Conservation (phyloP, 1,140 invertebrate genomes). For the Apis laboriosa region DNA sequence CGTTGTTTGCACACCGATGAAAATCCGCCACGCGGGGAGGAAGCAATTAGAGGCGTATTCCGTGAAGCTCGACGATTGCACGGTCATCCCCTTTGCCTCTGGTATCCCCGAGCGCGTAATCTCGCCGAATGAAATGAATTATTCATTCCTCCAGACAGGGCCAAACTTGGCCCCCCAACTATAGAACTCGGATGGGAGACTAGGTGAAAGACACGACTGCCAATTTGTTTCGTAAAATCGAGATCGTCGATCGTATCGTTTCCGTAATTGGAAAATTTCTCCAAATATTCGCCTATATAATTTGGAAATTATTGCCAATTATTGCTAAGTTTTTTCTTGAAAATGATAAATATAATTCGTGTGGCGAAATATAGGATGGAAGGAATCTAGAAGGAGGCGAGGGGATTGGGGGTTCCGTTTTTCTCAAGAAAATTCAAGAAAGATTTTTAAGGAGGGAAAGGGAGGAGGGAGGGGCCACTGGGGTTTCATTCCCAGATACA, state of each 20-base stretch:
- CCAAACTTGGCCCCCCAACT: constrained; percentile 49
- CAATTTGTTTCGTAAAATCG: constrained; percentile 74
- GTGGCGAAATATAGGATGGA: not conserved
- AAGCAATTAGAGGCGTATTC: constrained; percentile 42
- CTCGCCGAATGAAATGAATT: constrained; percentile 76
- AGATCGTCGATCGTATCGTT: constrained; percentile 7
- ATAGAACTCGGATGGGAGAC: not conserved
- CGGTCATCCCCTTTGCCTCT: not conserved
- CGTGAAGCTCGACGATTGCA: constrained; percentile 27
- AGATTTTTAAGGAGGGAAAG: constrained; percentile 17
- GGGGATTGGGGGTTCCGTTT: constrained; percentile 1
- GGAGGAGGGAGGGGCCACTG: not conserved
- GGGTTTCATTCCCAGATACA: not conserved
- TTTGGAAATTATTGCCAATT: too few relatives aligned
- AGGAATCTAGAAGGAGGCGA: too few relatives aligned
- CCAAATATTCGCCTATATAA: too few relatives aligned
- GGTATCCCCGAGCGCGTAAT: constrained; percentile 49
- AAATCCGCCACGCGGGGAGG: constrained; percentile 12
- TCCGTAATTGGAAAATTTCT: not conserved
- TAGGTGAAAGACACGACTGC: constrained; percentile 43
- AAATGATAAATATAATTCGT: too few relatives aligned
- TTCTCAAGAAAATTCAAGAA: not conserved
- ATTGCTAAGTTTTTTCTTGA: too few relatives aligned
- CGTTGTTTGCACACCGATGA: constrained; percentile 7
- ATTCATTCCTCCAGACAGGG: constrained; percentile 70